A percentile compares a stretch with the other conserved stretches of the same genome.
These are phyloP conservation scores for Megalonaias nervosa DNA, from an alignment of 1,140 invertebrate genomes.

Conservation along the genomic window DNA sequence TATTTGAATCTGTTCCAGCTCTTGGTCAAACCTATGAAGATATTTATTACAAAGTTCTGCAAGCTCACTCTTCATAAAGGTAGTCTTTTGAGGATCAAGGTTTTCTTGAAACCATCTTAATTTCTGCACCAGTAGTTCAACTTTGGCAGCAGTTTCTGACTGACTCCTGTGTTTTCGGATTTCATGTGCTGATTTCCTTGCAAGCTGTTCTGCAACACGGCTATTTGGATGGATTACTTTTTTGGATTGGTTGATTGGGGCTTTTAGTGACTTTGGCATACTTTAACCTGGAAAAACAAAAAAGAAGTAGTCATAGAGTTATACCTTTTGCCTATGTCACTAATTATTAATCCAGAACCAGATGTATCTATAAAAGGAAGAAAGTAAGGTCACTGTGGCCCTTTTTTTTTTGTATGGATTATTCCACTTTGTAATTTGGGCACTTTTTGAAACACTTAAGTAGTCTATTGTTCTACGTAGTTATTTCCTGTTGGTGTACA, in stretches of 20 bases:
- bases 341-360: no score
- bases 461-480: no score
- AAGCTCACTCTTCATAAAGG: conserved; percentile 54
- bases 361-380: no score
- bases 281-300: conserved; percentile 33
- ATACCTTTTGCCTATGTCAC: no score
- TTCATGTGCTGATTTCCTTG: conserved; percentile 39
- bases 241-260: conserved; percentile 45
- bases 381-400: no score
- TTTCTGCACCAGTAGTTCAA: conserved; percentile 57
- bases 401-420: no score
- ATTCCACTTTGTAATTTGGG: no score
- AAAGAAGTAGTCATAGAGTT: no score
- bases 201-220: conserved; percentile 53
- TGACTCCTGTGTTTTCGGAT: conserved; percentile 43
- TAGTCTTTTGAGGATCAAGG: conserved; percentile 39
- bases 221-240: conserved; percentile 65
- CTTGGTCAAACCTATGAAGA: conserved; percentile 55
- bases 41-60: conserved; percentile 44
- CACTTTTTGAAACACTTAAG: no score
- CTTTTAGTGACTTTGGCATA: conserved; percentile 61
- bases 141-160: conserved; percentile 40
- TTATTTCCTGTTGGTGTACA: no score
- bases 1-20: conserved; percentile 64
- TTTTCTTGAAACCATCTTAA: conserved; percentile 52